These are phyloP conservation scores for Bos javanicus DNA, from an alignment of 2,113 vertebrate genomes.

Conservation along the genomic window DNA sequence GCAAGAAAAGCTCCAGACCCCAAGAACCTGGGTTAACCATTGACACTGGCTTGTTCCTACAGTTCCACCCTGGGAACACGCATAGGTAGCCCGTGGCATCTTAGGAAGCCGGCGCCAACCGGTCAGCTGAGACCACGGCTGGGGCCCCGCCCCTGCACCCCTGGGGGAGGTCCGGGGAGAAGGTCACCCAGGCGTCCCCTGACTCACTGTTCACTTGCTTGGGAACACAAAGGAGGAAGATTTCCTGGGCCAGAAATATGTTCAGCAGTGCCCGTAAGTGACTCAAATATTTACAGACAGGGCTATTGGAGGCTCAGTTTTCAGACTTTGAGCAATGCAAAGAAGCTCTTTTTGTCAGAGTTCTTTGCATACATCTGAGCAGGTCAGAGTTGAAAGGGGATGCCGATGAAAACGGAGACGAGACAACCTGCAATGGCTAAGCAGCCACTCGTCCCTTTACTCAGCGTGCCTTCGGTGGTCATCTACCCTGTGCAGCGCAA, in stretches of 20 bases:
- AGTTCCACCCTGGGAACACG: constrained; percentile 63
- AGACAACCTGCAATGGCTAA: background rate
- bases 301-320: background rate
- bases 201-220: background rate
- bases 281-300: constrained; percentile 72
- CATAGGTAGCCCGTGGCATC: constrained; percentile 68
- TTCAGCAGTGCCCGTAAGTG: constrained; percentile 41
- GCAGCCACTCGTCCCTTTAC: background rate
- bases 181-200: constrained; percentile 49
- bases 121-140: constrained; percentile 5
- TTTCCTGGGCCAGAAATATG: constrained; percentile 41
- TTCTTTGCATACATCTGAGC: background rate
- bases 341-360: background rate
- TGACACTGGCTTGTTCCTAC: constrained; percentile 74
- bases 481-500: fast-evolving
- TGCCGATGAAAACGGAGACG: background rate
- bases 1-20: constrained; percentile 53
- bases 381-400: background rate
- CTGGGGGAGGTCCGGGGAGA: constrained; percentile 24
- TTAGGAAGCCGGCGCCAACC: constrained; percentile 26
- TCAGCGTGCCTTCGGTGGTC: background rate
- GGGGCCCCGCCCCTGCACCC: background rate
- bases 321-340: background rate
- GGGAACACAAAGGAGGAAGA: constrained; percentile 58
- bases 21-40: constrained; percentile 83